These are phyloP conservation scores for Myotis pilosus DNA, from an alignment of 2,797 vertebrate genomes.

Conservation along the genomic window DNA sequence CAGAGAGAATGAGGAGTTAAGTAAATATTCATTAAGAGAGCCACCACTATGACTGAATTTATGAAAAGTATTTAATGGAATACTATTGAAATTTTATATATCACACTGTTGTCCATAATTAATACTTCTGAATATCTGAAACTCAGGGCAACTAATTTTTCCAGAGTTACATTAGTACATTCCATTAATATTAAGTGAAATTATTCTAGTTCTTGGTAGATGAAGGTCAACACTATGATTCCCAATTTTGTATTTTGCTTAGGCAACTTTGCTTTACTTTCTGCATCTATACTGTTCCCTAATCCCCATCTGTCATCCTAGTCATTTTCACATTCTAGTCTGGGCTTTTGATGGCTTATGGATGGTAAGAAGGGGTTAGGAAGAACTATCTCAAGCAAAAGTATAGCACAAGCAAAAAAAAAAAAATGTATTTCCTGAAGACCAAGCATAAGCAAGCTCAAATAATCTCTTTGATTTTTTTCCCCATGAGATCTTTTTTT, in stretches of 20 bases:
- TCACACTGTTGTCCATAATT: not conserved
- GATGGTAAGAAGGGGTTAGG: not conserved
- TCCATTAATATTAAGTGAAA: slow-evolving; percentile 16
- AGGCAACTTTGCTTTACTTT: not conserved
- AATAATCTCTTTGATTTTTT: not conserved
- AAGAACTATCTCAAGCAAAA: not conserved
- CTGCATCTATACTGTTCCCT: not conserved
- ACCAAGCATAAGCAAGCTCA: not conserved
- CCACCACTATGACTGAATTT: not conserved
- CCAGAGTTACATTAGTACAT: not conserved
- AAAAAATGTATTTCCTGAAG: not conserved
- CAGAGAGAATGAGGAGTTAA: not conserved
- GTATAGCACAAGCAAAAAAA: not conserved
- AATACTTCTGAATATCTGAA: slow-evolving; percentile 13
- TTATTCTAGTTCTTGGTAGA: not conserved
- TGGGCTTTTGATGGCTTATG: not conserved
- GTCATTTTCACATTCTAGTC: not conserved
- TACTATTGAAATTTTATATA: not conserved
- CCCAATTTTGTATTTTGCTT: not conserved
- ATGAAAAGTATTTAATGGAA: not conserved
- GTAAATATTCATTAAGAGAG: not conserved
- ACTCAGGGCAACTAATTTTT: not conserved
- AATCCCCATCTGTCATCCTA: not conserved
- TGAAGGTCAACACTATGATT: not conserved
- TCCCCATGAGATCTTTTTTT: not conserved